These are phyloP conservation scores for Petrosia ficiformis DNA, from an alignment of 37 sponge, comb jelly and placozoan genomes.

Conservation along the genomic window DNA sequence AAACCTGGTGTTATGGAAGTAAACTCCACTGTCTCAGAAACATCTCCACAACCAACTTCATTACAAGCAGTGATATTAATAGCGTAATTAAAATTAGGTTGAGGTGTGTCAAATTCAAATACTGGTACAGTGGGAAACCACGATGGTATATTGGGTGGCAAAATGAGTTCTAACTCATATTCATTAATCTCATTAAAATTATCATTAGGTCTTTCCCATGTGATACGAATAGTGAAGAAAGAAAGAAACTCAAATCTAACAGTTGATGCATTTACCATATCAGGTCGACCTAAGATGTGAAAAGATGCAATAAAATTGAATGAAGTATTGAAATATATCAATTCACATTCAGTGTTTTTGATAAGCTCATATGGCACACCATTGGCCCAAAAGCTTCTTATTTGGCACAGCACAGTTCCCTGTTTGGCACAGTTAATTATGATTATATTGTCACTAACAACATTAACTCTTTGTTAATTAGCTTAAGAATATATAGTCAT, in stretches of 20 bases:
- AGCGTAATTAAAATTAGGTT: not conserved
- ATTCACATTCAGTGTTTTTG: no score
- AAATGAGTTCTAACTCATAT: not conserved
- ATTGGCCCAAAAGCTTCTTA: no score
- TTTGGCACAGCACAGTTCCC: no score
- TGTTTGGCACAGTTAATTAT: no score
- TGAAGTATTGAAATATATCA: no score
- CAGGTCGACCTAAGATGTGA: conserved; percentile 35
- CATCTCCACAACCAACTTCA: conserved; percentile 6
- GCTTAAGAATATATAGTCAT: no score
- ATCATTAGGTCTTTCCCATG: conserved; percentile 15
- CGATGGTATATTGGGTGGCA: no score
- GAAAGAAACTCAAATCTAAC: not conserved
- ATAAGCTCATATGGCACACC: no score
- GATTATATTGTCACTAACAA: no score
- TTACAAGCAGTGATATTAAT: not conserved
- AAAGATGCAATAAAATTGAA: not conserved
- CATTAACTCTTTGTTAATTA: no score
- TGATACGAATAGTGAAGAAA: not conserved
- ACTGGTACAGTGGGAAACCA: not conserved
- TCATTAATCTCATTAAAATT: not conserved
- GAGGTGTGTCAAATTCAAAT: no score
- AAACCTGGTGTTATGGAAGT: not conserved
- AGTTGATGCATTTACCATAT: not conserved
- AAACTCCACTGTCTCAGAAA: not conserved